Evolutionary conservation across 2,797 vertebrate genomes (phyloP), one percentile per base, ranked within the genome.

Genomic region (Avahi laniger): DNA sequence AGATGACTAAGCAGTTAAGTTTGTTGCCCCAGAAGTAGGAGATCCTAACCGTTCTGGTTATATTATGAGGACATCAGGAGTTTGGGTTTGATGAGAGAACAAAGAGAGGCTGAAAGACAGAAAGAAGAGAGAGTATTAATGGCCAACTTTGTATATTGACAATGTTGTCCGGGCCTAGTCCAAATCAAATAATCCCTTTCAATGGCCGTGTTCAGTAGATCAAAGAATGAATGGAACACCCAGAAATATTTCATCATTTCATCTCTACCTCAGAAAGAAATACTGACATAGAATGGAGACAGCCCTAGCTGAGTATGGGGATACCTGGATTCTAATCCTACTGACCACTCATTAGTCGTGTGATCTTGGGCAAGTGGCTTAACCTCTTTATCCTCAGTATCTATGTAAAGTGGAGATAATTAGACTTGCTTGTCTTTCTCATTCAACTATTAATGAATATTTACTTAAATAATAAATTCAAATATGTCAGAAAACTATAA

Each of bases 121-220:
- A 89, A 95, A 80, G 38, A 81, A 76, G 5, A 35, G 11, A 85
- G 30, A 75, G 7, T 41, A 59, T 26, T 22, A 22, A 73, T 28
- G n/a, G 7, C 26, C 50, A 75, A 22, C 11, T 87, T 83, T 30
- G 18, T n/a, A 59, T 93, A 50, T 38, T 93, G 38, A 78, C 63
- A 89, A 82, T 61, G 48, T 69, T 73, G 52, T 54, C 35, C 13
- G 38, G 18, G 28, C 17, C 70, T 63, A 76, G 24, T n/a, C 50
- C n/a, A 91, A 50, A 69, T 79, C 52, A 93, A 94, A 91, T 41
- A 61, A 80, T 87, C 30, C 33, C 9, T 89, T 92, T 93, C 52
- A 80, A 33, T 59, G n/a, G 24, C 15, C 17, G 14, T 43, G 24
- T 4, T 50, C 10, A 0, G 8, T 69, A 87, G 28, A 88, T 48